Percentiles rank a stretch among this genome's conserved stretches.
Conservation (phyloP, 2,888 invertebrate genomes). For the Tenthredo mesomela region DNA sequence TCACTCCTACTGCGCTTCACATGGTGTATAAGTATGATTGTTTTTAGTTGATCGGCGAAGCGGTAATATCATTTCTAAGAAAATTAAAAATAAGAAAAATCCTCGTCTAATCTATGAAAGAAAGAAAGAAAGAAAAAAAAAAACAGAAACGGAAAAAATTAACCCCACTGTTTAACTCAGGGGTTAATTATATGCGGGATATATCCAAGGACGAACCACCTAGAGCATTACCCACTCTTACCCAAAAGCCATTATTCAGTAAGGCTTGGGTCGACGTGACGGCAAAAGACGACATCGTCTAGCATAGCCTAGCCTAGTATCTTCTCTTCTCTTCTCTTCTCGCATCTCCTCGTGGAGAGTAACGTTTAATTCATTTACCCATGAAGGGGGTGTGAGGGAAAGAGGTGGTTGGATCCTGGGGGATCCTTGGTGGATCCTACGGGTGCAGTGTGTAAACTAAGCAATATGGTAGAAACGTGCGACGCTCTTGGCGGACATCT, state of each 20-base stretch:
- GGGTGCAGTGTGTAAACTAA: conserved; percentile 51
- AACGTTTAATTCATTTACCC: conserved; percentile 68
- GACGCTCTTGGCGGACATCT: conserved; percentile 69
- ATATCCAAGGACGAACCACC: not conserved
- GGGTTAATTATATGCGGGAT: not conserved
- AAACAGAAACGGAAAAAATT: not conserved
- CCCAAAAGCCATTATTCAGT: conserved; percentile 40
- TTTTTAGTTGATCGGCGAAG: not conserved
- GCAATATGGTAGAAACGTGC: conserved; percentile 51
- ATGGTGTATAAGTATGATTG: not conserved
- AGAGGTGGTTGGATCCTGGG: conserved; percentile 54
- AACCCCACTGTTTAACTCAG: not conserved
- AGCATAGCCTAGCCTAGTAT: no score
- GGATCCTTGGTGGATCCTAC: conserved; percentile 51
- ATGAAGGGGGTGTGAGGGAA: conserved; percentile 58
- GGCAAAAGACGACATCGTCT: conserved; percentile 34
- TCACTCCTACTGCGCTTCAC: no score
- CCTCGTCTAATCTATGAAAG: not conserved
- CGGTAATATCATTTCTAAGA: not conserved
- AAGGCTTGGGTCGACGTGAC: conserved; percentile 40
- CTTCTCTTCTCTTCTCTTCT: not conserved
- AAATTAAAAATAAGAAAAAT: not conserved
- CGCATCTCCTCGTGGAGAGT: conserved; percentile 39
- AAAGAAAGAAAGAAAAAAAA: not conserved
- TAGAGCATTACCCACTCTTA: not conserved